Evolutionary conservation across 2,797 vertebrate species (phyloP).

Genomic region (Amblyraja radiata): DNA sequence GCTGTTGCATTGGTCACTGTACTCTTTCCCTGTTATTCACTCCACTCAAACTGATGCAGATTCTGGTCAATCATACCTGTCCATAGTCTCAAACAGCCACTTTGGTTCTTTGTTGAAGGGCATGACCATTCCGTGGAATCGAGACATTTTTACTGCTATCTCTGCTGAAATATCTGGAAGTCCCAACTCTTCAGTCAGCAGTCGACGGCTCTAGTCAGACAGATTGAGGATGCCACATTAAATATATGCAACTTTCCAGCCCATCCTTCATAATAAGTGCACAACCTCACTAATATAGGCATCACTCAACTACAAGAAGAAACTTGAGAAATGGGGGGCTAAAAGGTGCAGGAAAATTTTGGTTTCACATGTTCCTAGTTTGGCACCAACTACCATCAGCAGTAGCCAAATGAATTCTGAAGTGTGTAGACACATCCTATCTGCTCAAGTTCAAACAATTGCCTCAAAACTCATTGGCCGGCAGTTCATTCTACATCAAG

Average conservation of each 20-base stretch:
- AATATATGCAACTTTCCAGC: not conserved
- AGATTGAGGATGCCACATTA: not conserved
- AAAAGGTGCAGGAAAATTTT: not conserved
- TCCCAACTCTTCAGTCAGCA: conserved; percentile 72
- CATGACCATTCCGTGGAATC: conserved; percentile 86
- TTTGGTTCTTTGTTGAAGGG: conserved; percentile 91
- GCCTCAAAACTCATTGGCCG: too few relatives aligned
- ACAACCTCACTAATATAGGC: too few relatives aligned
- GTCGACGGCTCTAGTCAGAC: conserved; percentile 68
- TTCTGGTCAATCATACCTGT: conserved; percentile 59
- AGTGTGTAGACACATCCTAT: too few relatives aligned
- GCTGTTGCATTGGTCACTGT: not conserved
- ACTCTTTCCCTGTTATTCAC: not conserved
- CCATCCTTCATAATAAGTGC: not conserved
- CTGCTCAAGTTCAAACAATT: too few relatives aligned
- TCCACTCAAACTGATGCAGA: not conserved
- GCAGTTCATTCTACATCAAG: too few relatives aligned
- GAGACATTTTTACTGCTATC: conserved; percentile 77
- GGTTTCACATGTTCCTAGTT: not conserved
- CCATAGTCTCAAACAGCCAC: conserved; percentile 85
- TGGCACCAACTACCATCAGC: too few relatives aligned
- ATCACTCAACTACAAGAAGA: too few relatives aligned
- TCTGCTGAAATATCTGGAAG: conserved; percentile 67
- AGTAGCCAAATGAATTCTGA: too few relatives aligned
- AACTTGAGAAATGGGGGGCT: too few relatives aligned